Conservation (phyloP, 2,113 vertebrate species). For the Rhagologus leucostigma region DNA sequence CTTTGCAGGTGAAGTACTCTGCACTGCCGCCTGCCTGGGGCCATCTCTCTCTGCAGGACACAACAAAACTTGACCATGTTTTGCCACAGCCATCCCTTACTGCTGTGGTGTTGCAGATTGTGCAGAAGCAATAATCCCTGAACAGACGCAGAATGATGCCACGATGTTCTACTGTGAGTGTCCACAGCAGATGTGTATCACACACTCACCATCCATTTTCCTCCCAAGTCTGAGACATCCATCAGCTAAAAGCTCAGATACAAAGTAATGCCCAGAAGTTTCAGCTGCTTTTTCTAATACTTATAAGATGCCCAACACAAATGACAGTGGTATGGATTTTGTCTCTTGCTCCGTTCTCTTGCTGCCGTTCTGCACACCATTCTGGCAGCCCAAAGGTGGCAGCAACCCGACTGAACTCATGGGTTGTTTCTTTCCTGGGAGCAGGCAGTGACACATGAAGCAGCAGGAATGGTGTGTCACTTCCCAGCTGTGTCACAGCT, state of each 20-base stretch:
- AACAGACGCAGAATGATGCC: fast-evolving
- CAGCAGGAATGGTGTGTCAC: not conserved
- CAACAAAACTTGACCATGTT: not conserved
- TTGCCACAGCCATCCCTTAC: not conserved
- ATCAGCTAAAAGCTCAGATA: not conserved
- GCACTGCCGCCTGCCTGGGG: fast-evolving
- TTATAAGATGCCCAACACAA: not conserved
- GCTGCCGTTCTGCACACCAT: not conserved
- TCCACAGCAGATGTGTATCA: not conserved
- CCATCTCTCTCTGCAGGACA: not conserved
- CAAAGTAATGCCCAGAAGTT: not conserved
- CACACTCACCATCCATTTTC: not conserved
- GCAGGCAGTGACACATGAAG: not conserved
- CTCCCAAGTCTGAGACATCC: not conserved
- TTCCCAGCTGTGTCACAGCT: not conserved
- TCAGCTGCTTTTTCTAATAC: not conserved
- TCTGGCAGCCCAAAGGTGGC: not conserved
- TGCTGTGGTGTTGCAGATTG: not conserved
- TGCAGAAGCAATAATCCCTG: not conserved
- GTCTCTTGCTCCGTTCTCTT: not conserved
- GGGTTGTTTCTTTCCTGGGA: not conserved
- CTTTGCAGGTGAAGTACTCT: not conserved
- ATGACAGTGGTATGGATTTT: not conserved
- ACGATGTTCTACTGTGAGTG: not conserved
- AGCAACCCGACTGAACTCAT: not conserved